phyloP scores from a whole-genome alignment of 2,113 vertebrate genomes.

The Nansenia antarctica region DNA sequence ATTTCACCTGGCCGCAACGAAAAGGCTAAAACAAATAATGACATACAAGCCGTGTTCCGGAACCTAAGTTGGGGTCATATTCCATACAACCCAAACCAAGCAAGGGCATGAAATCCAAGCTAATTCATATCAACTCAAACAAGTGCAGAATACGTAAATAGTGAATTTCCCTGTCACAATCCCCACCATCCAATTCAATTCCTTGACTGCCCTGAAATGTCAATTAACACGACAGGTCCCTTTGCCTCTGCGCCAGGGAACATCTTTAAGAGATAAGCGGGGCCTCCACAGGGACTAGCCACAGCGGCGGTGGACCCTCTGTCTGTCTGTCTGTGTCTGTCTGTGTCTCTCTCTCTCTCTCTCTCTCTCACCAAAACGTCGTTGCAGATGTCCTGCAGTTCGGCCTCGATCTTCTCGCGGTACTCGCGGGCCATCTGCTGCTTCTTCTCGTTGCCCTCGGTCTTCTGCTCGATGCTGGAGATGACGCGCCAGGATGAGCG shows the following conservation, averaged over 20 bases:
- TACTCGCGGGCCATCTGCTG: constrained; percentile 95
- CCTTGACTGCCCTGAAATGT: background rate
- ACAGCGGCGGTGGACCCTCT: too few relatives aligned
- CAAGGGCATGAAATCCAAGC: too few relatives aligned
- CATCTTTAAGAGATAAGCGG: background rate
- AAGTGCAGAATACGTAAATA: background rate
- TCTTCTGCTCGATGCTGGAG: constrained; percentile 97
- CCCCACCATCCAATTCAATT: background rate
- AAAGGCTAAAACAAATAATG: background rate
- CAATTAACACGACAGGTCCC: background rate
- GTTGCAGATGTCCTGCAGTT: constrained; percentile 96
- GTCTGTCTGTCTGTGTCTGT: too few relatives aligned
- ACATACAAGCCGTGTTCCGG: too few relatives aligned
- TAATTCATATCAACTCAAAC: too few relatives aligned
- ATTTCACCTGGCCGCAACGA: background rate
- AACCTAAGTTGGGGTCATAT: background rate
- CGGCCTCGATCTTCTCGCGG: constrained; percentile 92
- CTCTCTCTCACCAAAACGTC: constrained; percentile 86
- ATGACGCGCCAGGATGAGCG: constrained; percentile 96
- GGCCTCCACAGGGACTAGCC: background rate
- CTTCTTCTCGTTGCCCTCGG: constrained; percentile 94
- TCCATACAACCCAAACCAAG: background rate
- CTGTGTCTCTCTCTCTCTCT: too few relatives aligned
- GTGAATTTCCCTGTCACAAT: background rate
- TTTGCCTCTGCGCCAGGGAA: background rate